Evolutionary conservation across 2,888 invertebrate species (phyloP).

Genomic region (Anticlea derivata): DNA sequence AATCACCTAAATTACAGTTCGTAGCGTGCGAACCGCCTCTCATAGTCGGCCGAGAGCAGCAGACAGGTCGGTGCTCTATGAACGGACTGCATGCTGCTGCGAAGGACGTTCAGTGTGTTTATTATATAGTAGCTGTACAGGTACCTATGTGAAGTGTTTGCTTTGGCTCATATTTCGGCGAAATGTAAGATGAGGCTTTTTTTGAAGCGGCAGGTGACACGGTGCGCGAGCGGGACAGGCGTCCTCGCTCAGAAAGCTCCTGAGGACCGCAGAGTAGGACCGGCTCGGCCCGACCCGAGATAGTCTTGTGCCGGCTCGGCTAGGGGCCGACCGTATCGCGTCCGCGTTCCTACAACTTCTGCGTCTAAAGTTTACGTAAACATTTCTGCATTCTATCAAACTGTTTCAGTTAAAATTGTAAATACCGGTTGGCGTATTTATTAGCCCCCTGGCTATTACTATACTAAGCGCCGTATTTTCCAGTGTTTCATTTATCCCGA

Average conservation of each 20-base stretch:
- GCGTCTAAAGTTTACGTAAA: constrained; percentile 76
- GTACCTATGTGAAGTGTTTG: constrained; percentile 59
- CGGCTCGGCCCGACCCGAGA: constrained; percentile 35
- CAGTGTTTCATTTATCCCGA: constrained; percentile 45
- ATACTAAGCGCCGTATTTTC: constrained; percentile 29
- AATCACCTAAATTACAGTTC: constrained; percentile 64
- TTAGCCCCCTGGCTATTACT: constrained; percentile 20
- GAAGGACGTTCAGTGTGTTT: constrained; percentile 37
- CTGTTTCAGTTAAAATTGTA: constrained; percentile 41
- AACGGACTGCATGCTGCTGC: constrained; percentile 14
- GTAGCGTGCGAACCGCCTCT: constrained; percentile 52
- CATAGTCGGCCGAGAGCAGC: constrained; percentile 3
- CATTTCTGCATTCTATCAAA: constrained; percentile 46
- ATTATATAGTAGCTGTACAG: constrained; percentile 49
- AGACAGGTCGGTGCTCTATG: constrained; percentile 27
- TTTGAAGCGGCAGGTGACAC: constrained; percentile 72
- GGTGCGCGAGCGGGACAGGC: constrained; percentile 70
- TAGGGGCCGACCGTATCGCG: constrained; percentile 59
- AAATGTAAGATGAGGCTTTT: constrained; percentile 70
- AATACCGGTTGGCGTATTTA: constrained; percentile 43
- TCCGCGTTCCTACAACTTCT: constrained; percentile 44
- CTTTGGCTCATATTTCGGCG: constrained; percentile 73
- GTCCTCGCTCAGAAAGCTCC: constrained; percentile 63
- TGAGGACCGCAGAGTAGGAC: constrained; percentile 49
- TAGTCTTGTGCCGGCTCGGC: constrained; percentile 74